These are phyloP conservation scores for Patella ulyssiponensis DNA, from an alignment of 2,888 invertebrate genomes.

Conservation along the genomic window DNA sequence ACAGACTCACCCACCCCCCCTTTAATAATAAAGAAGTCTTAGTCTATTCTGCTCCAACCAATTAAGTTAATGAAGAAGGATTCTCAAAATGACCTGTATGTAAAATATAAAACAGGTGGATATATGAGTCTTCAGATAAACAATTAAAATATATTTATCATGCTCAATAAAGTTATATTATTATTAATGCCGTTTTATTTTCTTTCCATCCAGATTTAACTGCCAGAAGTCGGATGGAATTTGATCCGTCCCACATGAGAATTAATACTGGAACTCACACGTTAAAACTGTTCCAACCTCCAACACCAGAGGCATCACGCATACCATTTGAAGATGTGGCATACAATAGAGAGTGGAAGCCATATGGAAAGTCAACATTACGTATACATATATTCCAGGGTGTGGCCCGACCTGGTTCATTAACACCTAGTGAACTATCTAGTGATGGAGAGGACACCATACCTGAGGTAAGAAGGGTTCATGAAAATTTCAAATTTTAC, in stretches of 20 bases:
- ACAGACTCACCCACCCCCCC: too few species aligned
- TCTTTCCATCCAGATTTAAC: constrained; percentile 43
- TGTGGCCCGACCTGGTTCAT: constrained; percentile 65
- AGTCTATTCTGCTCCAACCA: too few species aligned
- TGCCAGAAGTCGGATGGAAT: constrained; percentile 49
- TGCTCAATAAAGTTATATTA: not conserved
- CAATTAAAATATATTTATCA: too few species aligned
- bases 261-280: constrained; percentile 65
- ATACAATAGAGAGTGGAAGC: constrained; percentile 57
- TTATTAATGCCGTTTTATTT: not conserved
- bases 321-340: constrained; percentile 55
- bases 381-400: constrained; percentile 65
- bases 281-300: constrained; percentile 61
- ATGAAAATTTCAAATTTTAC: not conserved
- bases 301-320: constrained; percentile 60
- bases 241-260: constrained; percentile 54
- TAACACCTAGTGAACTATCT: constrained; percentile 67
- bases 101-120: too few species aligned
- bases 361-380: constrained; percentile 61
- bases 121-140: too few species aligned
- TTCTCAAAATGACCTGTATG: too few species aligned
- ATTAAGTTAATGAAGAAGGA: too few species aligned
- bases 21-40: too few species aligned
- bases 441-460: constrained; percentile 64
- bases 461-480: constrained; percentile 51